These are phyloP conservation scores for Cataglyphis altisquamis DNA, from an alignment of 2,888 invertebrate genomes.

Conservation along the genomic window DNA sequence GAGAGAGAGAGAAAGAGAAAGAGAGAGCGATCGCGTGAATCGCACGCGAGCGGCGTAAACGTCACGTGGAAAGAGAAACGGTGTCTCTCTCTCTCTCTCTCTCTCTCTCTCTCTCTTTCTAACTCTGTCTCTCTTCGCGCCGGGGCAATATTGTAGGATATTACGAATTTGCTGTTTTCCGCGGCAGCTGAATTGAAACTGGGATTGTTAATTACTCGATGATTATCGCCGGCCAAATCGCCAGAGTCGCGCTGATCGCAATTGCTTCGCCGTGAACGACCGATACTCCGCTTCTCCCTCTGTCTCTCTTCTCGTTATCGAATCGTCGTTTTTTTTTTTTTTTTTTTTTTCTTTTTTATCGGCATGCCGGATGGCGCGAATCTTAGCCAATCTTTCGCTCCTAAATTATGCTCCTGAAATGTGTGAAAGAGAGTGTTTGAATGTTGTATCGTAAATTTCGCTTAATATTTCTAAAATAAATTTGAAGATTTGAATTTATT, in stretches of 20 bases:
- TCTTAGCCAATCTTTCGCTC: constrained; percentile 21
- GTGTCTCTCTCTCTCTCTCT: neutral
- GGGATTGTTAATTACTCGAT: constrained; percentile 86
- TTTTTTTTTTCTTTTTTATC: neutral
- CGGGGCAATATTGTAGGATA: constrained; percentile 86
- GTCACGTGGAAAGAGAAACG: constrained; percentile 35
- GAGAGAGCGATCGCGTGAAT: constrained; percentile 33
- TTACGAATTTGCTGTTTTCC: constrained; percentile 86
- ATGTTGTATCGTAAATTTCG: neutral
- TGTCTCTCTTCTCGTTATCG: constrained; percentile 21
- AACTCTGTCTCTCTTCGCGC: constrained; percentile 36
- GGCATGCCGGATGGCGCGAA: neutral
- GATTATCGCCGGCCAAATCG: constrained; percentile 84
- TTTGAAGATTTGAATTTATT: neutral
- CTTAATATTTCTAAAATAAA: neutral
- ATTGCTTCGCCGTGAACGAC: constrained; percentile 80
- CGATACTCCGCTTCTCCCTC: constrained; percentile 1
- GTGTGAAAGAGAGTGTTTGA: neutral
- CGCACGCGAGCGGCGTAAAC: constrained; percentile 49
- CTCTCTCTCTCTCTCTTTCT: constrained; percentile 12
- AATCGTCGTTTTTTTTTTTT: neutral
- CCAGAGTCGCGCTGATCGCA: constrained; percentile 82
- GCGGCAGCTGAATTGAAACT: constrained; percentile 85
- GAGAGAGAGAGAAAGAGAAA: constrained; percentile 18
- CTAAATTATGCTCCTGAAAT: constrained; percentile 2